phyloP scores from a whole-genome alignment of 2,888 invertebrate species.

The Apodemia hepburni region DNA sequence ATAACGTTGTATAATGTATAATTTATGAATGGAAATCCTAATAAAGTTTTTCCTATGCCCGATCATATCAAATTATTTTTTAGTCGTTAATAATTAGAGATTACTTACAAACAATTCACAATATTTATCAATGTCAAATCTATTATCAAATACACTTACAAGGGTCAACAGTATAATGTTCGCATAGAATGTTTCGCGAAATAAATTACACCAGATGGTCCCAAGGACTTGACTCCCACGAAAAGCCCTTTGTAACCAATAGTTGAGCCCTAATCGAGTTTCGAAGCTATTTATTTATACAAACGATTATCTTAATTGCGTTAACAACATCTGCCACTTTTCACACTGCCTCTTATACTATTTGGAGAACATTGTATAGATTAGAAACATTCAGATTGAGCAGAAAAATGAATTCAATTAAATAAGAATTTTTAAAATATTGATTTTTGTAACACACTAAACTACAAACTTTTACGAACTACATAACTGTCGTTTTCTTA shows the following conservation, averaged over 20 bases:
- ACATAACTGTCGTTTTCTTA: too few relatives aligned
- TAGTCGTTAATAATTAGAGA: background rate
- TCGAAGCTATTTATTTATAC: constrained; percentile 74
- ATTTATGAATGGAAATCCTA: too few relatives aligned
- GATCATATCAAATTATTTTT: background rate
- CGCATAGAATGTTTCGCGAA: constrained; percentile 31
- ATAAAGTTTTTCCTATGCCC: too few relatives aligned
- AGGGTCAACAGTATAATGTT: constrained; percentile 39
- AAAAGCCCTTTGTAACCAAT: constrained; percentile 42
- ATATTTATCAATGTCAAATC: constrained; percentile 4
- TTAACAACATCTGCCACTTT: constrained; percentile 71
- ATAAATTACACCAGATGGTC: constrained; percentile 56
- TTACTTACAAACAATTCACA: background rate
- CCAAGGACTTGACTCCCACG: constrained; percentile 48
- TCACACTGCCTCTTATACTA: constrained; percentile 56
- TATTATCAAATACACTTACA: constrained; percentile 16
- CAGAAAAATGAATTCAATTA: too few relatives aligned
- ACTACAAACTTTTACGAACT: too few relatives aligned
- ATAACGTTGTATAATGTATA: too few relatives aligned
- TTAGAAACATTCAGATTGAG: constrained; percentile 33
- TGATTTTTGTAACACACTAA: too few relatives aligned
- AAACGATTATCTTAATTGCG: constrained; percentile 75
- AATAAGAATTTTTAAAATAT: too few relatives aligned
- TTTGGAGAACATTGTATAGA: constrained; percentile 37
- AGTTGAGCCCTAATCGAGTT: constrained; percentile 65